Evolutionary conservation across 2,113 vertebrate species (phyloP).

Genomic region (Laticauda laticaudata): DNA sequence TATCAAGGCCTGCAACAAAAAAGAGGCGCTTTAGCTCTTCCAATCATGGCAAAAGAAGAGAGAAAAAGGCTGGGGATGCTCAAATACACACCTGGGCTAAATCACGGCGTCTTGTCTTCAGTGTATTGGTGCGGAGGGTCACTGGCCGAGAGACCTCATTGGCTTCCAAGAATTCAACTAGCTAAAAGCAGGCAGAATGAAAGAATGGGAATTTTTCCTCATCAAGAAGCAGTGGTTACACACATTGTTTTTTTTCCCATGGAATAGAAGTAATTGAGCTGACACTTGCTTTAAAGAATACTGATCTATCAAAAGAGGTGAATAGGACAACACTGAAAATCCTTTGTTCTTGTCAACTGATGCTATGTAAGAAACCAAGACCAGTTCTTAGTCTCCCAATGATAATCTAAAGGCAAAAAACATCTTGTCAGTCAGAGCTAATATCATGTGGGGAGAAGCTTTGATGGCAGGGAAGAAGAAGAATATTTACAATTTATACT

Average conservation of each 20-base stretch:
- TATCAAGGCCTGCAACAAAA: conserved; percentile 83
- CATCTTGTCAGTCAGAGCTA: background rate
- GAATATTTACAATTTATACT: background rate
- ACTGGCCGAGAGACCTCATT: conserved; percentile 93
- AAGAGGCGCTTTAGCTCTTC: background rate
- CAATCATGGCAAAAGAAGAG: rapidly evolving
- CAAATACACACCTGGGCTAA: conserved; percentile 83
- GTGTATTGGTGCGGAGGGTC: conserved; percentile 92
- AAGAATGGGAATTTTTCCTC: background rate
- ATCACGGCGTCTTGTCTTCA: conserved; percentile 92
- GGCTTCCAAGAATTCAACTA: conserved; percentile 93
- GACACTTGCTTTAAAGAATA: background rate
- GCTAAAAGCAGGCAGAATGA: conserved; percentile 56
- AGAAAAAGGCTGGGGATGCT: rapidly evolving
- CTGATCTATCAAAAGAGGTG: background rate
- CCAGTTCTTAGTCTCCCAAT: background rate
- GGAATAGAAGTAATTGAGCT: background rate
- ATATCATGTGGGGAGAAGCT: background rate
- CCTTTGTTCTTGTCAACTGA: background rate
- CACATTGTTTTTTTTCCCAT: background rate
- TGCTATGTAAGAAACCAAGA: background rate
- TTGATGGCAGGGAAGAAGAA: background rate
- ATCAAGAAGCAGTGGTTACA: background rate
- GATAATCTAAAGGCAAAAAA: background rate
- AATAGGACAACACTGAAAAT: background rate